Evolutionary conservation across 2,797 vertebrate species (phyloP).

Genomic region (Periparus ater): DNA sequence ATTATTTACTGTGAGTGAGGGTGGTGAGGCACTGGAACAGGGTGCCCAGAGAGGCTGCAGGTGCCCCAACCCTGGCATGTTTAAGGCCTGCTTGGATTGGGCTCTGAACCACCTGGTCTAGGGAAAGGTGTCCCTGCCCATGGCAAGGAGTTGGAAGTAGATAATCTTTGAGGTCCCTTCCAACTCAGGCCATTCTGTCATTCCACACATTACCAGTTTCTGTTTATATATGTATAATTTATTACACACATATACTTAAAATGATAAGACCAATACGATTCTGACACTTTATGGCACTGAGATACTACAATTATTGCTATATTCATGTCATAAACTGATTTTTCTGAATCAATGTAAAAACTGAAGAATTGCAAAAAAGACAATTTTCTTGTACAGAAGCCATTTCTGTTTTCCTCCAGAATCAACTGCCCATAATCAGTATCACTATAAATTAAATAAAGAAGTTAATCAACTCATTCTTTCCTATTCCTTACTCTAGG

Average conservation of each 20-base stretch:
- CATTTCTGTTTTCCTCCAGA: neutral
- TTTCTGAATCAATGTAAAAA: neutral
- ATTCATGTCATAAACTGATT: neutral
- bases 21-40: neutral
- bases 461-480: neutral
- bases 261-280: neutral
- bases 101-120: neutral
- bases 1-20: neutral
- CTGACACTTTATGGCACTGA: neutral
- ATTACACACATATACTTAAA: neutral
- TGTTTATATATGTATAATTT: neutral
- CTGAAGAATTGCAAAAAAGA: neutral
- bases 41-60: accelerated
- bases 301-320: neutral
- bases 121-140: neutral
- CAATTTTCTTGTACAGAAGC: neutral
- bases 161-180: neutral
- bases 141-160: neutral
- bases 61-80: neutral
- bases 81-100: neutral
- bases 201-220: neutral
- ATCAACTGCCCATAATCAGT: neutral
- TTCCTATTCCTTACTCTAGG: neutral
- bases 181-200: neutral
- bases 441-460: neutral